These are phyloP conservation scores for Andrena dorsata DNA, from an alignment of 2,888 invertebrate species.

Conservation along the genomic window DNA sequence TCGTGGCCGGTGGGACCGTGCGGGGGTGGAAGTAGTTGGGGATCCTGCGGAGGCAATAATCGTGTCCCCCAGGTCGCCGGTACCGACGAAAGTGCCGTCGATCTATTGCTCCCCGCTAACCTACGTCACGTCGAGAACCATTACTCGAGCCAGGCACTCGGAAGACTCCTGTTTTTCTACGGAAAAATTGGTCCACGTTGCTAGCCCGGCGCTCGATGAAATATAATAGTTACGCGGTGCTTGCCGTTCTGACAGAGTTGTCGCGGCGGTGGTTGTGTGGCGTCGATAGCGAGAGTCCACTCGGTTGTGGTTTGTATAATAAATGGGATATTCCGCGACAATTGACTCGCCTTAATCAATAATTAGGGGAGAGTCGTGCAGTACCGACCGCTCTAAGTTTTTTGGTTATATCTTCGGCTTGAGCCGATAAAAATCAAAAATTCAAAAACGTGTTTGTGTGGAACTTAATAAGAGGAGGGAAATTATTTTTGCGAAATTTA, in stretches of 20 bases:
- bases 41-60: constrained; percentile 62
- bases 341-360: too few relatives aligned
- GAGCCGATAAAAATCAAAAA: too few relatives aligned
- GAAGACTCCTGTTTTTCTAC: constrained; percentile 23
- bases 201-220: not conserved
- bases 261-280: not conserved
- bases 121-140: constrained; percentile 43
- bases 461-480: too few relatives aligned
- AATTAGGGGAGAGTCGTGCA: too few relatives aligned
- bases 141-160: constrained; percentile 32
- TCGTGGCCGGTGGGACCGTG: constrained; percentile 59
- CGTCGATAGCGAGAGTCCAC: not conserved
- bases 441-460: too few relatives aligned
- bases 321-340: too few relatives aligned
- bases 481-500: too few relatives aligned
- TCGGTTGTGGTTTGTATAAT: not conserved
- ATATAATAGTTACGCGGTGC: too few relatives aligned
- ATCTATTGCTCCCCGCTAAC: constrained; percentile 58
- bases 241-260: too few relatives aligned
- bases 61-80: constrained; percentile 60
- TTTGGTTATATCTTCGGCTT: too few relatives aligned
- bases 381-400: too few relatives aligned
- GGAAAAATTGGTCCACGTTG: constrained; percentile 21
- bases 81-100: constrained; percentile 62
- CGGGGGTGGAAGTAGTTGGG: constrained; percentile 56